These are phyloP conservation scores for Conops quadrifasciatus DNA, from an alignment of 2,888 invertebrate genomes.

Conservation along the genomic window DNA sequence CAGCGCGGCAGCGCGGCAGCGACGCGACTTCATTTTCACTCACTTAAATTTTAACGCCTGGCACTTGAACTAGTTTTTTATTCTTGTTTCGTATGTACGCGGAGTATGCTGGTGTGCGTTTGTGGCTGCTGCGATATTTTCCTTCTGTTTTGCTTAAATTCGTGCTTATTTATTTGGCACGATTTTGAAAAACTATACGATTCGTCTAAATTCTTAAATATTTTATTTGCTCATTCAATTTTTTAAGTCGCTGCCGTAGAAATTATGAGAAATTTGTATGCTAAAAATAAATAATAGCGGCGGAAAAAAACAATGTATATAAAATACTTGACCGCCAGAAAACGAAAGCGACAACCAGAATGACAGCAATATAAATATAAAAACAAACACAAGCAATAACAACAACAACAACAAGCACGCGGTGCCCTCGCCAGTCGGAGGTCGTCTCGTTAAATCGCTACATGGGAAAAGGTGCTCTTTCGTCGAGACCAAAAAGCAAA, in stretches of 20 bases:
- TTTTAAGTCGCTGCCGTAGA: slow-evolving; percentile 9
- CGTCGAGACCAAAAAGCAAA: not conserved
- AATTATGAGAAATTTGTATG: slow-evolving; percentile 24
- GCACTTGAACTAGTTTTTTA: slow-evolving; percentile 48
- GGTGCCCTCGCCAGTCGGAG: slow-evolving; percentile 22
- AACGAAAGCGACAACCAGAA: not conserved
- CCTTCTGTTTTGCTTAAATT: slow-evolving; percentile 1
- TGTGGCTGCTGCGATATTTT: too few species aligned
- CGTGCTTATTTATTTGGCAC: slow-evolving; percentile 28
- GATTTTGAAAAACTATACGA: not conserved
- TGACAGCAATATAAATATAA: not conserved
- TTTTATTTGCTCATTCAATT: slow-evolving; percentile 13
- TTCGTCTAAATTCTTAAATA: slow-evolving; percentile 1
- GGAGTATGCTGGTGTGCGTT: not conserved
- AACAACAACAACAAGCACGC: not conserved
- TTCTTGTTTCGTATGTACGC: not conserved
- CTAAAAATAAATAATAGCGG: slow-evolving; percentile 27
- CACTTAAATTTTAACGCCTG: slow-evolving; percentile 34
- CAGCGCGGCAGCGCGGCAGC: not conserved
- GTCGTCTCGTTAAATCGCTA: not conserved
- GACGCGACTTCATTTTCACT: slow-evolving; percentile 7
- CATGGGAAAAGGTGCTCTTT: not conserved
- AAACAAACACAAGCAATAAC: not conserved
- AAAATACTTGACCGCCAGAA: slow-evolving; percentile 25
- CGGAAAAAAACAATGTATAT: not conserved